Base-by-base conservation (phyloP, 1,140 invertebrate species). In the Dinoponera quadriceps region DNA sequence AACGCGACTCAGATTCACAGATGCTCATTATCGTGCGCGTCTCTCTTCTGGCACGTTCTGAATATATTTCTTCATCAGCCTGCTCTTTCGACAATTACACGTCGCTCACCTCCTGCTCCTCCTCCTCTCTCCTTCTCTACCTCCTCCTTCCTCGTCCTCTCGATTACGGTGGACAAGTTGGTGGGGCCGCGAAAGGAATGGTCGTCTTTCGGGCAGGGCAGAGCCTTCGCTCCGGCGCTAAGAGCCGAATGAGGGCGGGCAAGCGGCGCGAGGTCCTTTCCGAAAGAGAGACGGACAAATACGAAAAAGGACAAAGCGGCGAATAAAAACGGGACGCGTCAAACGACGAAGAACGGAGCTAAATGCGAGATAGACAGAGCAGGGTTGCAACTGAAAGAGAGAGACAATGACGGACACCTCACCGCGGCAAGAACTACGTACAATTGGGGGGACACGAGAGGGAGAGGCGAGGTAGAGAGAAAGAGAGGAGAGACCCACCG, bases 401-500 rank as follows among this genome's bases (percentile, higher is more conserved):
- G 60, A 22, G 48, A 71, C 54, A 57, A 80, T 66, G 66, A 85
- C 71, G 51, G n/a, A 51, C 65, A 29, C 29, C 18, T 13, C 22
- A 27, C 44, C 20, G 29, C n/a, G 20, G 20, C 16, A 63, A 81
- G 60, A 80, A 77, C 29, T 77, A 85, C 48, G 44, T 73, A 65
- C 73, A 60, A 81, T 72, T 48, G 77, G 59, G 72, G 82, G 86
- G 81, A n/a, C 83, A 75, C 48, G 29, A 68, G 63, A 44, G 18
- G n/a, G 51, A 85, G 59, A 73, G 72, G 82, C 48, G 72, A 59
- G 60, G 51, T 33, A 74, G 72, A 81, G 68, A 75, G 66, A 66
- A 22, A 75, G 68, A 82, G 33, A 78, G 77, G 62, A 75, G 62
- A 74, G 75, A 85, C 74, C 60, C 83, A 74, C n/a, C 81, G 80